Conservation (phyloP, 1,140 invertebrate species). For the Diachasmimorpha longicaudata region DNA sequence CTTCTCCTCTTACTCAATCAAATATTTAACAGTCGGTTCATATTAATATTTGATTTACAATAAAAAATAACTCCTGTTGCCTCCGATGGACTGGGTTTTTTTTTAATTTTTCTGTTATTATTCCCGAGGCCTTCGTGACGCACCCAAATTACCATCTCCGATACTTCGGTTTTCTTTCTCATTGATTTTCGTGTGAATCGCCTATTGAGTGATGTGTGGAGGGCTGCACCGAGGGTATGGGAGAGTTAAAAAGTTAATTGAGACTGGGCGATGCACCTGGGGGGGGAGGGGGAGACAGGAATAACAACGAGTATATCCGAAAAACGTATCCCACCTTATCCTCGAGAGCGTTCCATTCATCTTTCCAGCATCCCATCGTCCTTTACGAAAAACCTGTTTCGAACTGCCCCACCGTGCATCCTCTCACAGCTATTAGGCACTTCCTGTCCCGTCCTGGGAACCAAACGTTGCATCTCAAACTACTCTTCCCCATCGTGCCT, state of each 20-base stretch:
- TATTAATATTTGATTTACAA: too few relatives aligned
- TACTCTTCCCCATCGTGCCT: constrained; percentile 17
- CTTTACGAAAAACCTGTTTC: constrained; percentile 33
- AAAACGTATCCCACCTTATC: constrained; percentile 4
- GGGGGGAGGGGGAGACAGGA: neutral
- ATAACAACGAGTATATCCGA: constrained; percentile 16
- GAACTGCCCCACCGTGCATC: constrained; percentile 42
- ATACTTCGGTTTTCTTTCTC: neutral
- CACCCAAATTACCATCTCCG: neutral
- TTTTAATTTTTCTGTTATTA: neutral
- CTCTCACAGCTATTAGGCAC: constrained; percentile 62
- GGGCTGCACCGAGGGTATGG: constrained; percentile 2
- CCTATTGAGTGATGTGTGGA: neutral
- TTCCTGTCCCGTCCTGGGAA: constrained; percentile 59
- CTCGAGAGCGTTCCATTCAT: constrained; percentile 29
- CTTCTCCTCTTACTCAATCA: too few relatives aligned
- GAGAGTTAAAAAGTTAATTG: constrained; percentile 45
- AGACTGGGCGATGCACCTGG: constrained; percentile 21
- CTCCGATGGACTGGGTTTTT: neutral
- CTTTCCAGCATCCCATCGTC: constrained; percentile 35
- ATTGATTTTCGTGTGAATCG: neutral
- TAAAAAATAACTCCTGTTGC: too few relatives aligned
- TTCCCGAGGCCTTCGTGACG: neutral
- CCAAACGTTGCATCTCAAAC: constrained; percentile 40
- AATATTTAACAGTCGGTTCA: too few relatives aligned